Conservation (phyloP, 2,113 vertebrate species). For the Burhinus oedicnemus region DNA sequence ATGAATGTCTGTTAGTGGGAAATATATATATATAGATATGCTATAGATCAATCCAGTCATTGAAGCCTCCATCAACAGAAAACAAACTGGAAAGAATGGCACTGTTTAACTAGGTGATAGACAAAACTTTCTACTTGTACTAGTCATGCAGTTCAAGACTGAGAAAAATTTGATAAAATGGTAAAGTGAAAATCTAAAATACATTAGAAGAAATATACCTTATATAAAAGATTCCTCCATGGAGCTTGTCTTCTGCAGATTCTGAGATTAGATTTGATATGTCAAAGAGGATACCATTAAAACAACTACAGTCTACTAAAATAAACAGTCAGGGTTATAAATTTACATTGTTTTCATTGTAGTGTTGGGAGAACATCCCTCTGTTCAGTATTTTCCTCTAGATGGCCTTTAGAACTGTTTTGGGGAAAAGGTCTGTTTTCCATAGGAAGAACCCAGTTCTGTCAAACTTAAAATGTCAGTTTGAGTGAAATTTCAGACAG, state of each 20-base stretch:
- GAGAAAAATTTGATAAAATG: not conserved
- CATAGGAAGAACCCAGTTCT: not conserved
- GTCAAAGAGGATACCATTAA: not conserved
- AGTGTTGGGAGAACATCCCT: not conserved
- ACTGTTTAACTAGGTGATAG: not conserved
- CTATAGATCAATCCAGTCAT: not conserved
- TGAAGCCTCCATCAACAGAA: not conserved
- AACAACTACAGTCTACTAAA: not conserved
- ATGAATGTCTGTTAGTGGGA: not conserved
- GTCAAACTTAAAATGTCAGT: not conserved
- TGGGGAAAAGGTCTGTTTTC: not conserved
- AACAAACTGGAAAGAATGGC: not conserved
- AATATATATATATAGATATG: not conserved
- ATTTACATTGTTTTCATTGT: not conserved
- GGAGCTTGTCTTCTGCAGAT: not conserved
- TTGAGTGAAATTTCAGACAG: not conserved
- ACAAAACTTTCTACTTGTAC: not conserved
- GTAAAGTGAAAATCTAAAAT: not conserved
- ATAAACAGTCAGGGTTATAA: not conserved
- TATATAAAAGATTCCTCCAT: not conserved
- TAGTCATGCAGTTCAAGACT: not conserved
- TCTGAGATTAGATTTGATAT: not conserved
- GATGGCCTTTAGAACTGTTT: not conserved
- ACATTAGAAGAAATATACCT: not conserved
- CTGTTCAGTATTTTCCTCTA: not conserved